These are phyloP conservation scores for Exephanes ischioxanthus DNA, from an alignment of 2,888 invertebrate genomes.

Conservation along the genomic window DNA sequence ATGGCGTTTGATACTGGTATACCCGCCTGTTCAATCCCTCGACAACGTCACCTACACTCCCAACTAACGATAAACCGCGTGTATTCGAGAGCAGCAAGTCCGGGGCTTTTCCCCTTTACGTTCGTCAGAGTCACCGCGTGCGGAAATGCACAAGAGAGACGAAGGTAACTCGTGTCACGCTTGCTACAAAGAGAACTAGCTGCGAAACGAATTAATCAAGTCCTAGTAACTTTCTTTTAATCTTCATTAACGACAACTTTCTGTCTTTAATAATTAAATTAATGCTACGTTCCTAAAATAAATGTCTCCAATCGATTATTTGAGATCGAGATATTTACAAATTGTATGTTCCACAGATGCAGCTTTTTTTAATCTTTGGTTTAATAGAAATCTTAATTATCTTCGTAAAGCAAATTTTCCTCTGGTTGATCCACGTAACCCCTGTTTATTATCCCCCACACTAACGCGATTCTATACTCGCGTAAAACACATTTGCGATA, in stretches of 20 bases:
- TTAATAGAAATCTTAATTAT: not conserved
- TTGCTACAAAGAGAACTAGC: constrained; percentile 1
- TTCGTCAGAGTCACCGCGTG: not conserved
- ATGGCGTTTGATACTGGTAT: constrained; percentile 29
- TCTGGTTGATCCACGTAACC: not conserved
- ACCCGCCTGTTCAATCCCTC: not conserved
- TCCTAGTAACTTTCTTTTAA: too few species aligned
- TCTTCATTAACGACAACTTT: too few species aligned
- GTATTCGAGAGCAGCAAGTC: not conserved
- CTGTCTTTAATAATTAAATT: too few species aligned
- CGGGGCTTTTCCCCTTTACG: constrained; percentile 3
- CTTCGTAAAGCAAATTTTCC: not conserved
- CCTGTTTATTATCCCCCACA: not conserved
- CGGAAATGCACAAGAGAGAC: not conserved
- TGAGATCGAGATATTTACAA: not conserved
- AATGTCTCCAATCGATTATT: not conserved
- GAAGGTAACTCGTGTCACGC: not conserved
- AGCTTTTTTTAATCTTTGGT: not conserved
- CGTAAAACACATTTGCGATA: not conserved
- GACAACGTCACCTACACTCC: constrained; percentile 3
- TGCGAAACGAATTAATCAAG: not conserved
- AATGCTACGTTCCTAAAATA: not conserved
- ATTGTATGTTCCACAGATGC: not conserved
- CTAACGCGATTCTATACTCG: not conserved
- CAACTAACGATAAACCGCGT: not conserved